These are phyloP conservation scores for Anarsia innoxiella DNA, from an alignment of 2,888 invertebrate genomes.

Conservation along the genomic window DNA sequence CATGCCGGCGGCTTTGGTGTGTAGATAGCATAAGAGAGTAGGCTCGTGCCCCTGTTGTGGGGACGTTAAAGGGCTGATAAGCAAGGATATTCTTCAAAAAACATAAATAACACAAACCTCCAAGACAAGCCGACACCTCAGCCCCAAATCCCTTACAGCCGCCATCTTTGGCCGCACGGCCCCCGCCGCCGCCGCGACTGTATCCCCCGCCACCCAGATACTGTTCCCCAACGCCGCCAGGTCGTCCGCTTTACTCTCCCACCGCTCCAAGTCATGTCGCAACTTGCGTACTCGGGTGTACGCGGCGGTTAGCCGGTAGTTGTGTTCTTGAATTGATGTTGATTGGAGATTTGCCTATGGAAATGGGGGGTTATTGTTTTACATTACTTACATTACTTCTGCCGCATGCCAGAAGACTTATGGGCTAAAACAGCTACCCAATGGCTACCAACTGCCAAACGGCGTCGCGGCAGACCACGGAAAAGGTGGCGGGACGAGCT, in stretches of 20 bases:
- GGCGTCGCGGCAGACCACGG: too few species aligned
- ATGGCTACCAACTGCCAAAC: too few species aligned
- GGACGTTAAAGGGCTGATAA: too few species aligned
- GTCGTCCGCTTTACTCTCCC: slow-evolving; percentile 57
- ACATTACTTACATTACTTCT: too few species aligned
- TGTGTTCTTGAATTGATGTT: slow-evolving; percentile 54
- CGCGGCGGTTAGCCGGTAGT: slow-evolving; percentile 48
- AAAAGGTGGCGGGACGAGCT: too few species aligned
- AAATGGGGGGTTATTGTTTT: too few species aligned
- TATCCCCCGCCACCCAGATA: slow-evolving; percentile 64
- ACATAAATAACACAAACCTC: slow-evolving; percentile 43
- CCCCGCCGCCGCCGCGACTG: slow-evolving; percentile 64
- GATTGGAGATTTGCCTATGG: slow-evolving; percentile 61
- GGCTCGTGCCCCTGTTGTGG: too few species aligned
- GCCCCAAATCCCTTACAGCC: slow-evolving; percentile 37
- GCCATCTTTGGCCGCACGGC: slow-evolving; percentile 49
- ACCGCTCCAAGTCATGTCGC: slow-evolving; percentile 36
- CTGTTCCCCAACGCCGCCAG: slow-evolving; percentile 57
- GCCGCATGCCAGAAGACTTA: too few species aligned
- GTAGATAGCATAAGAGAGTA: too few species aligned
- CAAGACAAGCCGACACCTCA: slow-evolving; percentile 47
- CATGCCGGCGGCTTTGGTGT: too few species aligned
- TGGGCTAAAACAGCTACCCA: too few species aligned
- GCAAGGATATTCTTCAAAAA: not conserved
- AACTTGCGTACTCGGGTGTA: slow-evolving; percentile 37